phyloP scores from a whole-genome alignment of 2,797 vertebrate genomes.

The Sciurus vulgaris region DNA sequence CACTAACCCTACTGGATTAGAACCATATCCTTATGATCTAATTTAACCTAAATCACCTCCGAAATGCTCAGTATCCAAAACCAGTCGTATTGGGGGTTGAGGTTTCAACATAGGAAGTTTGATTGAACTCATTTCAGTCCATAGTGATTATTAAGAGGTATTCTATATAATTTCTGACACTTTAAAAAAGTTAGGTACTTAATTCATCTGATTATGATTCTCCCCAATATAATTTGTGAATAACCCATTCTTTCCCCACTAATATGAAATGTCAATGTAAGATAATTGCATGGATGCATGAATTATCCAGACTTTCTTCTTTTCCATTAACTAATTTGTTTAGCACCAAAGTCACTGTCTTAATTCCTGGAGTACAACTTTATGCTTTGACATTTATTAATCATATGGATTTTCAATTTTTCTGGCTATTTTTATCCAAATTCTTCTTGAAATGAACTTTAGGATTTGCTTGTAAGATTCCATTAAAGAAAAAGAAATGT shows the following conservation, averaged over 20 bases:
- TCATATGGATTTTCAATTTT: constrained; percentile 11
- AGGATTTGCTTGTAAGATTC: neutral
- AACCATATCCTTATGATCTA: too few species aligned
- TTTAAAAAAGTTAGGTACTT: neutral
- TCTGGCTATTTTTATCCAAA: neutral
- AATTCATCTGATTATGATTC: neutral
- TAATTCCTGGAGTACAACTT: neutral
- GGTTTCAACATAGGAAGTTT: neutral
- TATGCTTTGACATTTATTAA: constrained; percentile 40
- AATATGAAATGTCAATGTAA: constrained; percentile 8
- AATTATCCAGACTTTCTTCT: constrained; percentile 5
- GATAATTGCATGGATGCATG: neutral
- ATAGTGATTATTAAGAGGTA: neutral
- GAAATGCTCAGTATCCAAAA: neutral
- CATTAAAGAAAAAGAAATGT: neutral
- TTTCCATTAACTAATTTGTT: neutral
- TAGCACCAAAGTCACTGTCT: neutral
- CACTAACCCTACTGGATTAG: neutral
- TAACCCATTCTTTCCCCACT: neutral
- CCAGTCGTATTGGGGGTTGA: too few species aligned
- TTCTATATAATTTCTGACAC: neutral
- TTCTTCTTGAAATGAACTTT: constrained; percentile 27
- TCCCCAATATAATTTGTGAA: neutral
- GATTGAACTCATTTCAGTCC: neutral
- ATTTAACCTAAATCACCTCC: neutral